These are phyloP conservation scores for Acrossocheilus wenchowensis DNA, from an alignment of 2,797 vertebrate genomes.

Conservation along the genomic window DNA sequence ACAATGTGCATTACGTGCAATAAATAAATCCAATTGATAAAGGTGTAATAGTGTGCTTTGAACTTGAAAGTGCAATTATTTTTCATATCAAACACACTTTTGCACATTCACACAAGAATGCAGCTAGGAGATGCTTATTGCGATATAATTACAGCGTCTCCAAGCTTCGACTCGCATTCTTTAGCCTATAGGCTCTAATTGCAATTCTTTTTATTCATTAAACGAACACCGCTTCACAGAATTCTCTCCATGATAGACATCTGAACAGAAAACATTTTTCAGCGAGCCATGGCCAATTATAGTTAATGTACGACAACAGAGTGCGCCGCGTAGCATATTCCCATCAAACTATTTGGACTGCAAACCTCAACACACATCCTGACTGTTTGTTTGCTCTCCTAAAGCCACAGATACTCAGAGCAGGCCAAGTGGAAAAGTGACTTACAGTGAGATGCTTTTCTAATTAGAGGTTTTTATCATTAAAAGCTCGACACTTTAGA, in stretches of 20 bases:
- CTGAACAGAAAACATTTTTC: conserved; percentile 51
- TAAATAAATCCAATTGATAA: conserved; percentile 43
- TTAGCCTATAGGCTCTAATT: conserved; percentile 48
- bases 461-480: conserved; percentile 63
- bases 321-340: conserved; percentile 21
- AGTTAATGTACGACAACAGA: conserved; percentile 52
- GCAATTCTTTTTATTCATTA: conserved; percentile 52
- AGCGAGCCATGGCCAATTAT: conserved; percentile 65
- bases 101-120: conserved; percentile 36
- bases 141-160: conserved; percentile 41
- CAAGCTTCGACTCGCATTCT: conserved; percentile 24
- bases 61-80: conserved; percentile 45
- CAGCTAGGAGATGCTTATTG: conserved; percentile 43
- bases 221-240: conserved; percentile 46
- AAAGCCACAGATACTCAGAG: neutral
- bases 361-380: conserved; percentile 1
- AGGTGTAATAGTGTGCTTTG: conserved; percentile 44
- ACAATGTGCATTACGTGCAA: neutral
- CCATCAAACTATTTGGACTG: conserved; percentile 44
- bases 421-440: conserved; percentile 15
- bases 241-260: conserved; percentile 52
- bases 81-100: conserved; percentile 46
- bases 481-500: conserved; percentile 49
- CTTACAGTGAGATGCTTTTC: conserved; percentile 40
- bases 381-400: conserved; percentile 29